Evolutionary conservation across 2,888 invertebrate species (phyloP).

Genomic region (Spilarctia lutea): DNA sequence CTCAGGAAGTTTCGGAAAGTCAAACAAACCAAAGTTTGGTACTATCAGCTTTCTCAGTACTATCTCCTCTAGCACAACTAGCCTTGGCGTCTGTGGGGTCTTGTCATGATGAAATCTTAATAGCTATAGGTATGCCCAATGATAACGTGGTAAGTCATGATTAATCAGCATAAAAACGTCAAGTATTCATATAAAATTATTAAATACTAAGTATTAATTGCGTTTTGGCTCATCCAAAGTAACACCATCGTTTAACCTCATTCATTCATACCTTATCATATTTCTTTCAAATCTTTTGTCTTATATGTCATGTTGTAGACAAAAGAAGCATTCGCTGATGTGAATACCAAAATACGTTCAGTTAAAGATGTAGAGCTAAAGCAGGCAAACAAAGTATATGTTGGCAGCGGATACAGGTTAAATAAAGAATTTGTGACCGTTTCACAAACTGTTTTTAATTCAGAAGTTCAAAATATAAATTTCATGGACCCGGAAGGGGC

Average conservation of each 20-base stretch:
- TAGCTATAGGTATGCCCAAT: no score
- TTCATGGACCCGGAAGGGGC: constrained; percentile 82
- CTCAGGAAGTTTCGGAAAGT: constrained; percentile 65
- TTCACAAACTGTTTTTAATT: constrained; percentile 86
- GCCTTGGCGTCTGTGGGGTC: constrained; percentile 68
- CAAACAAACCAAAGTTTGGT: constrained; percentile 68
- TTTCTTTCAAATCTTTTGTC: not conserved
- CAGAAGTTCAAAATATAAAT: constrained; percentile 87
- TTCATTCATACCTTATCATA: not conserved
- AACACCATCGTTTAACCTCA: no score
- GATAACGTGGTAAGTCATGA: no score
- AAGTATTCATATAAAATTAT: no score
- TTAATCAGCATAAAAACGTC: no score
- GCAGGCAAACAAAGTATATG: constrained; percentile 90
- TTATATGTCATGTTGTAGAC: constrained; percentile 56
- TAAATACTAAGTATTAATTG: no score
- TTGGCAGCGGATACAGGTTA: constrained; percentile 81
- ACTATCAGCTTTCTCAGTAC: constrained; percentile 79
- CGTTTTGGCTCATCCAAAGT: no score
- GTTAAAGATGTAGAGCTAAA: constrained; percentile 84
- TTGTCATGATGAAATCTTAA: no score
- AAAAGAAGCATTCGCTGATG: constrained; percentile 60
- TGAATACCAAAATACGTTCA: constrained; percentile 55
- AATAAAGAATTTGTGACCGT: constrained; percentile 84
- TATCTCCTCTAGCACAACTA: constrained; percentile 73